Evolutionary conservation across 2,113 vertebrate genomes (phyloP).

Genomic region (Poeciliopsis turrubarensis): DNA sequence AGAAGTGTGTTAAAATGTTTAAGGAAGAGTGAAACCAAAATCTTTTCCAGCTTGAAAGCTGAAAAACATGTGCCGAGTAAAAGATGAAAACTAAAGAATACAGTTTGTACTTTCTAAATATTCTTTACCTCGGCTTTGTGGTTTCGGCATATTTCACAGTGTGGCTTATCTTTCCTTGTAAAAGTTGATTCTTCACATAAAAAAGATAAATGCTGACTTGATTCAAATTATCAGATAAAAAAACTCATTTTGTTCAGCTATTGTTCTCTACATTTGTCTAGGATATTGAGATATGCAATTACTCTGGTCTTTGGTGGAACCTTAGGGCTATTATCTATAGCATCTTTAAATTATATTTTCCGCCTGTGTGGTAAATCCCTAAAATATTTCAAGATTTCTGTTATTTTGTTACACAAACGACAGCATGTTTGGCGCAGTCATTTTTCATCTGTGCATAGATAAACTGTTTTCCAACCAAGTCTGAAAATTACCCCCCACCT

Average conservation of each 20-base stretch:
- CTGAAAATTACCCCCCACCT: constrained; percentile 31
- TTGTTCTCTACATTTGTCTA: background rate
- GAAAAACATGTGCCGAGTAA: background rate
- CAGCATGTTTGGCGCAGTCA: constrained; percentile 50
- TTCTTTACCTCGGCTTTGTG: background rate
- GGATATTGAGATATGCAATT: constrained; percentile 1
- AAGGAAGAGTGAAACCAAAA: background rate
- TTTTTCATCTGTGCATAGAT: constrained; percentile 64
- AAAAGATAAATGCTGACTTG: constrained; percentile 18
- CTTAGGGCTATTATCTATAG: background rate
- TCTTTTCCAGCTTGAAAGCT: background rate
- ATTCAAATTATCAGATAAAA: background rate
- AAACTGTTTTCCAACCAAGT: constrained; percentile 46
- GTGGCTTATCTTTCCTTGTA: constrained; percentile 3
- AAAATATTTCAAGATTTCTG: constrained; percentile 13
- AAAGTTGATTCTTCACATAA: constrained; percentile 4
- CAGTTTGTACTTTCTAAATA: background rate
- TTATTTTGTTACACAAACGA: constrained; percentile 24
- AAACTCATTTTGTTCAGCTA: background rate
- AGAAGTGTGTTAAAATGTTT: background rate
- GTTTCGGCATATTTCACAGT: background rate
- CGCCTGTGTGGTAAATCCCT: background rate
- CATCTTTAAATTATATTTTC: background rate
- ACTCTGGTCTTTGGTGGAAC: background rate
- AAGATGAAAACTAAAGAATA: constrained; percentile 1